A percentile compares a stretch with the other conserved stretches of the same genome.
phyloP scores from a whole-genome alignment of 1,140 invertebrate species.

The Procambarus virginalis region DNA sequence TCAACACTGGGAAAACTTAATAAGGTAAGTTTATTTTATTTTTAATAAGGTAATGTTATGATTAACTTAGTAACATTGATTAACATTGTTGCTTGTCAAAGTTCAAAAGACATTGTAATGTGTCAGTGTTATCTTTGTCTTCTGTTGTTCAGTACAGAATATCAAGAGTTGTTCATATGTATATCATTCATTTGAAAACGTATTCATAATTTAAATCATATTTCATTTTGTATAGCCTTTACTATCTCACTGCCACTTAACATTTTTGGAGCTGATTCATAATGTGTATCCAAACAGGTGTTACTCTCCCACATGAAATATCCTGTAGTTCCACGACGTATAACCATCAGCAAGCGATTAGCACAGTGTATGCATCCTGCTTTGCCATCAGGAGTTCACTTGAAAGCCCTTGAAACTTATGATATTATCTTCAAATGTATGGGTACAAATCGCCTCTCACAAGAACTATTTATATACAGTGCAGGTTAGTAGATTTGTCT shows the following conservation, averaged over 20 bases:
- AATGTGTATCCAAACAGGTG: constrained; percentile 77
- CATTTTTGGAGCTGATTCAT: not conserved
- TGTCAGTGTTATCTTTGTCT: no score
- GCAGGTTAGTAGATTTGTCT: constrained; percentile 76
- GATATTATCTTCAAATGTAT: constrained; percentile 95
- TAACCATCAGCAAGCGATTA: constrained; percentile 93
- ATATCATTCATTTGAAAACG: no score
- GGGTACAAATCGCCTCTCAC: constrained; percentile 86
- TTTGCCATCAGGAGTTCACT: constrained; percentile 91
- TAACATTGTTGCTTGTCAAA: no score
- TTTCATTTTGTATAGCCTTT: not conserved
- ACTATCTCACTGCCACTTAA: not conserved
- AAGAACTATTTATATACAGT: constrained; percentile 92
- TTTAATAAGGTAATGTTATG: no score
- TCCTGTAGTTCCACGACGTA: constrained; percentile 90
- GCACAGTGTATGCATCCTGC: constrained; percentile 97
- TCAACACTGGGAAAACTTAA: constrained; percentile 93
- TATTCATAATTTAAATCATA: not conserved
- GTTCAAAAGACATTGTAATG: no score
- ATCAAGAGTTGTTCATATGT: no score
- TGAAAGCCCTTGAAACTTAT: constrained; percentile 95
- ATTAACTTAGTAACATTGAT: no score
- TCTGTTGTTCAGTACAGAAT: no score
- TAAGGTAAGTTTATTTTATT: constrained; percentile 80
- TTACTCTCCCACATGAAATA: constrained; percentile 84